Base-by-base conservation (phyloP, 2,888 invertebrate genomes). In the Phyllotreta cruciferae region DNA sequence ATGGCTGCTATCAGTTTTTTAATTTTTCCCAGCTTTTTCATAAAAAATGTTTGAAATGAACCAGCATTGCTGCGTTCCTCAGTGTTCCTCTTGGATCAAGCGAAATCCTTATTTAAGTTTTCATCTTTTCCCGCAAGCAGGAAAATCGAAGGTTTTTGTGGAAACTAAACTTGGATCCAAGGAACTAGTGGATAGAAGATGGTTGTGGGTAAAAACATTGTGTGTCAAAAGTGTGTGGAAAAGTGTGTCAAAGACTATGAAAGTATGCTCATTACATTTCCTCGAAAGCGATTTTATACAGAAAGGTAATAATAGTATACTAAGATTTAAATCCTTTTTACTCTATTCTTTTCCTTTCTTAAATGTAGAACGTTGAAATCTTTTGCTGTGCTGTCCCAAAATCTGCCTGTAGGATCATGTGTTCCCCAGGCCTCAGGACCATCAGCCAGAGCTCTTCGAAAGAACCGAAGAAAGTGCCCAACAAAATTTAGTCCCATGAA, bases 241-340 rank as follows among this genome's bases (percentile, higher is more conserved):
- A 45, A 57, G n/a, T n/a, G 57, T 47, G 1, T 47, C 47, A 3
- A 49, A 45, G 4, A 9, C 47, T 49, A 57, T 49, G 57, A 60
- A 54, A 53, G 60, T 60, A n/a, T 60, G 60, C 44, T 42, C 42
- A 42, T 52, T 50, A 52, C 60, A 60, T 24, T 60, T 60, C 10
- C 10, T 24, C 13, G 45, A 60, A 11, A 44, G n/a, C 9, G 13
- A 44, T 44, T 50, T 50, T 37, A 47, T n/a, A 42, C 13, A 44
- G 13, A 44, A 44, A 44, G 44, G 44, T 44, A 44, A 11, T n/a
- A n/a, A n/a, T n/a, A n/a, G n/a, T 13, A 6, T 44, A 3, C 2
- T 44, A 44, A 3, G 13, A 11, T 14, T 44, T 44, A 11, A 44
- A 11, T 44, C 4, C 9, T 41, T 10, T 6, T 11, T 11, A 11